Evolutionary conservation across 2,888 invertebrate genomes (phyloP).

Genomic region (Neria commutata): DNA sequence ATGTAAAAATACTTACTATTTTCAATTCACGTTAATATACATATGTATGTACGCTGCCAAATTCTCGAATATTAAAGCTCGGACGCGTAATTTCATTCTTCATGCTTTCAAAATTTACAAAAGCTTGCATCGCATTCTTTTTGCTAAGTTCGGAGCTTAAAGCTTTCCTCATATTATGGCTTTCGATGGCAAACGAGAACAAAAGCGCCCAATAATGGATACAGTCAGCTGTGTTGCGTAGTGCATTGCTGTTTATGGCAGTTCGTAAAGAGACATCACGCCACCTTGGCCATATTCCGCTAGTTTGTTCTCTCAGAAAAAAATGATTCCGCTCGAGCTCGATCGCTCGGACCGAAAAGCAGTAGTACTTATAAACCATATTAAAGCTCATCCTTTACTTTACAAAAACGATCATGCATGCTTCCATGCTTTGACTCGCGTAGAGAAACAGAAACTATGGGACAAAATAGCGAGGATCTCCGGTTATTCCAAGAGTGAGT

Average conservation of each 20-base stretch:
- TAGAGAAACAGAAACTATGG: constrained; percentile 27
- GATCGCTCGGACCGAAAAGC: constrained; percentile 9
- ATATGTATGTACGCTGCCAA: too few relatives aligned
- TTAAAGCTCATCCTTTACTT: constrained; percentile 14
- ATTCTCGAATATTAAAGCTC: too few relatives aligned
- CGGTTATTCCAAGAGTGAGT: constrained; percentile 30
- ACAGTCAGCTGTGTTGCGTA: too few relatives aligned
- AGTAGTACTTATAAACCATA: constrained; percentile 1
- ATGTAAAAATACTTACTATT: not conserved
- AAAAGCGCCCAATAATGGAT: too few relatives aligned
- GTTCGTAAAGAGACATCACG: too few relatives aligned
- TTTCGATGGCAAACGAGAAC: too few relatives aligned
- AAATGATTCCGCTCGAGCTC: too few relatives aligned
- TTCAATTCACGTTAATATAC: not conserved
- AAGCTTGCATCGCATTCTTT: constrained; percentile 5
- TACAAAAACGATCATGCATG: not conserved
- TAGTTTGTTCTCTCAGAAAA: too few relatives aligned
- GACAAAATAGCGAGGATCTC: constrained; percentile 25
- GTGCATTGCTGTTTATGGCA: too few relatives aligned
- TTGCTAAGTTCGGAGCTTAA: not conserved
- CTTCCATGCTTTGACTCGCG: constrained; percentile 9
- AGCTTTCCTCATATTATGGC: too few relatives aligned
- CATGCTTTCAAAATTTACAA: not conserved
- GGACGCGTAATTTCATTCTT: not conserved
- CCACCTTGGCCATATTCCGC: too few relatives aligned